Conservation (phyloP, 2,888 invertebrate genomes). For the Antitype chi region DNA sequence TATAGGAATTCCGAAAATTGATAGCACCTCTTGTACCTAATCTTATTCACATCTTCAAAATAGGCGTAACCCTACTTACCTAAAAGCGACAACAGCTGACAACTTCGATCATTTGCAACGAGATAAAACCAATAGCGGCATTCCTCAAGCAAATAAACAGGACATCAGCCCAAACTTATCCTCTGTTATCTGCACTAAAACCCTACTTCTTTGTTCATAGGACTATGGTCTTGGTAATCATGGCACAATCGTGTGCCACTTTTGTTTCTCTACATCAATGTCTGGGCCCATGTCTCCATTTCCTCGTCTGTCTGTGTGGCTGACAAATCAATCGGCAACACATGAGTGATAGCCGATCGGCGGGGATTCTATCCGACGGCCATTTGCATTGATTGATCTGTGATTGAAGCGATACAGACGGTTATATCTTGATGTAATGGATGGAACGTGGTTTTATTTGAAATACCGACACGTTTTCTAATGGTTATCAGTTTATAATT, state of each 20-base stretch:
- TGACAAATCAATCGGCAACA: slow-evolving; percentile 58
- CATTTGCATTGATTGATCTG: slow-evolving; percentile 57
- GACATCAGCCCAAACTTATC: background rate
- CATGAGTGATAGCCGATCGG: slow-evolving; percentile 50
- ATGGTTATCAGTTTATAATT: background rate
- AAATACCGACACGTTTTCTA: background rate
- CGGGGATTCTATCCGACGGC: slow-evolving; percentile 11
- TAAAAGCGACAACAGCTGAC: background rate
- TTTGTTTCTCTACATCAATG: slow-evolving; percentile 26
- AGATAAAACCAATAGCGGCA: background rate
- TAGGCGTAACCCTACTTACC: background rate
- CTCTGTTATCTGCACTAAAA: background rate
- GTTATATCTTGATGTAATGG: slow-evolving; percentile 13
- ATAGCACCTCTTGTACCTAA: background rate
- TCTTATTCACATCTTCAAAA: background rate
- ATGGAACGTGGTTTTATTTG: slow-evolving; percentile 9
- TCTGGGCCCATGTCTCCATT: slow-evolving; percentile 22
- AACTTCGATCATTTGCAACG: background rate
- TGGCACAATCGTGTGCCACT: background rate
- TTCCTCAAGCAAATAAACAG: background rate
- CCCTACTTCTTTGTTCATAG: background rate
- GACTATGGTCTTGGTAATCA: background rate
- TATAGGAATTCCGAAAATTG: background rate
- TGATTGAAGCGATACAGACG: slow-evolving; percentile 29
- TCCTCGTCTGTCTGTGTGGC: slow-evolving; percentile 32